Evolutionary conservation across 2,888 invertebrate species (phyloP), one percentile per base, ranked within the genome.

Genomic region (Falcaria lacertinaria): DNA sequence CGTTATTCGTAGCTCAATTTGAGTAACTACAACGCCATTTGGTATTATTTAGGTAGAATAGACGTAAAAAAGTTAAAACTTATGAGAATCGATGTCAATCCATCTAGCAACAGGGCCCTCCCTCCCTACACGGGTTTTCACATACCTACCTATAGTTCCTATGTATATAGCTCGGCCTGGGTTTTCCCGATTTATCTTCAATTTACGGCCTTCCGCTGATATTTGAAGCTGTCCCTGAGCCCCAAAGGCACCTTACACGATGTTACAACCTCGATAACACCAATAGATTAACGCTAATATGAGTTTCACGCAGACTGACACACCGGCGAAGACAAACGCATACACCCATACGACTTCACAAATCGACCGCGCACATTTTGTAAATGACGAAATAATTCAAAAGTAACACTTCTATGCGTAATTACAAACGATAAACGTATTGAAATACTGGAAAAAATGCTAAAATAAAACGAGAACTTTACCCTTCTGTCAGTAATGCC

Each of bases 401-500:
- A 7, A 25, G 37, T 25, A 36, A 42, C 41, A 52, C 37, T 44
- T n/a, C n/a, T 43, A 17, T 41, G 33, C 41, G 47, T 19, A 56
- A 34, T 14, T 41, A 41, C 52, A 66, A 37, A 51, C 42, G 25
- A 48, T 41, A 35, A 39, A 57, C 53, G 60, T 51, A 52, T 51
- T 39, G 47, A 59, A 68, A 69, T 52, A 63, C 46, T 50, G 50
- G 54, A 56, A 54, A 56, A 71, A 60, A 58, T 68, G 57, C 54
- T 51, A 66, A 64, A 72, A 73, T 69, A 47, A 69, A 70, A 63
- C 57, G 63, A 79, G 74, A 75, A 81, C 74, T 80, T 89, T 87
- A 89, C 89, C 89, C 88, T 80, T 80, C 86, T 80, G 83, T 81
- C 84, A 84, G 88, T 82, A 78, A 81, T 69, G 73, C 80, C 74